Evolutionary conservation across 2,797 vertebrate genomes (phyloP).

Genomic region (Pelobates cultripes): DNA sequence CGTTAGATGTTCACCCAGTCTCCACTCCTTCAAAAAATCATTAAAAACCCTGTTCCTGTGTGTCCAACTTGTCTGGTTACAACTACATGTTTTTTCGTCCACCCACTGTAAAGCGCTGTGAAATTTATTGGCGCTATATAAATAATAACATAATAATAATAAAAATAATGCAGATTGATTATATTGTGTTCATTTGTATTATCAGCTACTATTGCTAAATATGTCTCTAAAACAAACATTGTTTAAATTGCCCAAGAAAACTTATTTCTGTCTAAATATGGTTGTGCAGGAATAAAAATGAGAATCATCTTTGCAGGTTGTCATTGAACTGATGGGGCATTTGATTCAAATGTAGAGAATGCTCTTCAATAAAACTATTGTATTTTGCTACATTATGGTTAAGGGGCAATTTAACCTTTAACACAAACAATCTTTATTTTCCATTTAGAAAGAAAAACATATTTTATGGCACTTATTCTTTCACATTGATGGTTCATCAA

Average conservation of each 20-base stretch:
- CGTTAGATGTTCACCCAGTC: too few species aligned
- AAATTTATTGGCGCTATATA: too few species aligned
- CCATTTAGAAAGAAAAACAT: slow-evolving; percentile 60
- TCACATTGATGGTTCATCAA: background rate
- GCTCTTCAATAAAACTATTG: slow-evolving; percentile 64
- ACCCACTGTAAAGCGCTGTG: too few species aligned
- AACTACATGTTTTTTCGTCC: too few species aligned
- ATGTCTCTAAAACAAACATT: slow-evolving; percentile 29
- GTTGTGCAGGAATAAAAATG: slow-evolving; percentile 67
- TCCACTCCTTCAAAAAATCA: too few species aligned
- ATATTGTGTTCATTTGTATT: slow-evolving; percentile 29
- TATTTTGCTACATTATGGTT: slow-evolving; percentile 63
- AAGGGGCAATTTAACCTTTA: slow-evolving; percentile 74
- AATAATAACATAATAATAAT: too few species aligned
- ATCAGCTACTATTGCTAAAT: slow-evolving; percentile 30
- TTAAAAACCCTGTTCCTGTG: too few species aligned
- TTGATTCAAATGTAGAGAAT: slow-evolving; percentile 61
- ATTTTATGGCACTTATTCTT: slow-evolving; percentile 57
- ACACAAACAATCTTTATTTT: slow-evolving; percentile 70
- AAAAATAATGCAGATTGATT: too few species aligned
- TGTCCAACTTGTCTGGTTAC: too few species aligned
- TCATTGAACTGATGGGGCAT: slow-evolving; percentile 63
- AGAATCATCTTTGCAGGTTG: slow-evolving; percentile 61
- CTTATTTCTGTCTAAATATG: slow-evolving; percentile 67
- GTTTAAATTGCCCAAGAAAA: slow-evolving; percentile 61